Evolutionary conservation across 2,888 invertebrate genomes (phyloP).

Genomic region (Aphidoletes aphidimyza): DNA sequence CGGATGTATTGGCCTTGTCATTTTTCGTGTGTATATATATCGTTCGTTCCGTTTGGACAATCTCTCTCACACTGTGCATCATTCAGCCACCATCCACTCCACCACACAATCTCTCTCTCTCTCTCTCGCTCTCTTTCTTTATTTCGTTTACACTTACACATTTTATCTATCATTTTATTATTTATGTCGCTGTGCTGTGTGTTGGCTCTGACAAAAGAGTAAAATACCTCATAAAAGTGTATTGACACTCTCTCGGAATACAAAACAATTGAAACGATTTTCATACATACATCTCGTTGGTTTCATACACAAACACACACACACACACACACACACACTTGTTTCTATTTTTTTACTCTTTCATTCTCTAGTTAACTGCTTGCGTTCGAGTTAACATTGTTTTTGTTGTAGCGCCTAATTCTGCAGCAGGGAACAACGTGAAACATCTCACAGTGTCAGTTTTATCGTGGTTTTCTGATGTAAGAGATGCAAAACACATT

Average conservation of each 20-base stretch:
- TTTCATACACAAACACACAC: constrained; percentile 3
- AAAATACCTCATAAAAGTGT: constrained; percentile 17
- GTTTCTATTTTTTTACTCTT: neutral
- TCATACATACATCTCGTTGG: too few relatives aligned
- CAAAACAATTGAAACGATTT: too few relatives aligned
- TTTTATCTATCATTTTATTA: too few relatives aligned
- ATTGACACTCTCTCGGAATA: constrained; percentile 11
- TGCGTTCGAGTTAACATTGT: neutral
- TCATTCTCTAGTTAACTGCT: neutral
- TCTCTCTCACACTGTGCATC: neutral
- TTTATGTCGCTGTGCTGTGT: neutral
- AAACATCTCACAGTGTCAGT: constrained; percentile 29
- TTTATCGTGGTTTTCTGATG: constrained; percentile 25
- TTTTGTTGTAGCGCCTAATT: constrained; percentile 26
- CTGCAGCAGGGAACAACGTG: constrained; percentile 26
- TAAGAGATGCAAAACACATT: constrained; percentile 41
- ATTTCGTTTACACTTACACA: too few relatives aligned
- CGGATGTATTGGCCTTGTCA: neutral
- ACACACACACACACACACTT: neutral
- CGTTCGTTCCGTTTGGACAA: neutral
- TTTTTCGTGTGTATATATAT: neutral
- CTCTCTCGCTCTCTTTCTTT: neutral
- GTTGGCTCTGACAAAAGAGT: neutral
- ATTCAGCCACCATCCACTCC: neutral
- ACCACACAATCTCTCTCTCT: neutral